A percentile compares a stretch with the other conserved stretches of the same genome.
phyloP scores from a whole-genome alignment of 2,888 invertebrate genomes.

The Eupithecia subfuscata region DNA sequence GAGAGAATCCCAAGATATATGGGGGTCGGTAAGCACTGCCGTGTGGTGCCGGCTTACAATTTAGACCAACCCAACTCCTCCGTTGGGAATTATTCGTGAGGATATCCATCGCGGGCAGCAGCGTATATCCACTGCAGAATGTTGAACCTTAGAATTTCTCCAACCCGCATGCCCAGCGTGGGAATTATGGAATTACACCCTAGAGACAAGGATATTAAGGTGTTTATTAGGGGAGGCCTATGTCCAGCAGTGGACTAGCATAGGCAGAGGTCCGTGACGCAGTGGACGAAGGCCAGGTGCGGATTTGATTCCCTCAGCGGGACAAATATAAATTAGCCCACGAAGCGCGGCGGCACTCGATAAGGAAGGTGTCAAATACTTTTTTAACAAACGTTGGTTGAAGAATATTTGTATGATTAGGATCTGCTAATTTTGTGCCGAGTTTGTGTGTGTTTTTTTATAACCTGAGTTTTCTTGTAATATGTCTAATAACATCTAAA shows the following conservation, averaged over 20 bases:
- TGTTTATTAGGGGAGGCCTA: not conserved
- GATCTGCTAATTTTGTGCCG: not conserved
- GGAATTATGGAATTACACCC: no score
- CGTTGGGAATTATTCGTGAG: not conserved
- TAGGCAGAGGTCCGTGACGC: not conserved
- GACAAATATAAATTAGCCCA: not conserved
- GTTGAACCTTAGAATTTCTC: not conserved
- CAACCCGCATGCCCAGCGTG: not conserved
- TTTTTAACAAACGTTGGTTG: not conserved
- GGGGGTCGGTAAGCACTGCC: conserved; percentile 78
- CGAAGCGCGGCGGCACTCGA: not conserved
- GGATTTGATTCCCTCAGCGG: not conserved
- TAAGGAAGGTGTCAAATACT: not conserved
- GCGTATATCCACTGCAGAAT: not conserved
- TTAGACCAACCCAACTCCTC: not conserved
- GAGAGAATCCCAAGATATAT: conserved; percentile 78
- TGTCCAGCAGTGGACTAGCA: not conserved
- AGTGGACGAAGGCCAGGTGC: not conserved
- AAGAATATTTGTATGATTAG: not conserved
- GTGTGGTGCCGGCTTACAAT: conserved; percentile 30
- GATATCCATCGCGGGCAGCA: not conserved
- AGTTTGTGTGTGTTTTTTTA: not conserved
- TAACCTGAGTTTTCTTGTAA: not conserved
- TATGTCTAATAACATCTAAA: not conserved
- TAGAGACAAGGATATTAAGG: not conserved